A percentile compares a stretch with the other conserved stretches of the same genome.
Evolutionary conservation across 2,797 vertebrate genomes (phyloP).

Genomic region (Enteromius thamalakanensis): DNA sequence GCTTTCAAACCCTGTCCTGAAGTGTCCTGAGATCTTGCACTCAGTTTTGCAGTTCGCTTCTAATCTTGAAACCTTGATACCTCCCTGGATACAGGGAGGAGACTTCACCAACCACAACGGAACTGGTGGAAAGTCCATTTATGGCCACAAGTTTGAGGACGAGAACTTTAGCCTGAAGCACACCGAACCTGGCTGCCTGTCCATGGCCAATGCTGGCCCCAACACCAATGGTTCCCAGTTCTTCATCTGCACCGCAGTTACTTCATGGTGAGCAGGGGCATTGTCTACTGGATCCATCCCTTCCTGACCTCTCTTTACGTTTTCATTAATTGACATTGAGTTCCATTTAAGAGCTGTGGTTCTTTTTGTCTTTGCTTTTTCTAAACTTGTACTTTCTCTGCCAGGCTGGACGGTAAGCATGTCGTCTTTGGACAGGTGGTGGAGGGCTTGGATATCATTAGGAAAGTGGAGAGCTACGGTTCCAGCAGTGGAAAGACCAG

Average conservation of each 20-base stretch:
- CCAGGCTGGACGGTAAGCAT: constrained; percentile 91
- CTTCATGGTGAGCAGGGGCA: constrained; percentile 83
- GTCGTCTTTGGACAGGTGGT: constrained; percentile 88
- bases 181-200: constrained; percentile 79
- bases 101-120: constrained; percentile 94
- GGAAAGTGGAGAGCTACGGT: constrained; percentile 76
- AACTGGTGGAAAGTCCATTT: constrained; percentile 96
- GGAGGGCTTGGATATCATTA: constrained; percentile 78
- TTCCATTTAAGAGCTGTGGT: not conserved
- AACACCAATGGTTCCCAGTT: constrained; percentile 95
- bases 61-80: not conserved
- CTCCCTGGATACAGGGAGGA: constrained; percentile 84
- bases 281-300: not conserved
- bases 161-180: constrained; percentile 93
- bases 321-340: not conserved
- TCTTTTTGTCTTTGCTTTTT: not conserved
- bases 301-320: not conserved
- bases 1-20: not conserved
- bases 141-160: constrained; percentile 88
- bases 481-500: constrained; percentile 78
- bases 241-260: constrained; percentile 88
- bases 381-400: not conserved
- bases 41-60: not conserved
- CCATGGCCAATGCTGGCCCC: constrained; percentile 94
- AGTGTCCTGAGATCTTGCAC: not conserved